Evolutionary conservation across 2,113 vertebrate species (phyloP).

Genomic region (Mungos mungo): DNA sequence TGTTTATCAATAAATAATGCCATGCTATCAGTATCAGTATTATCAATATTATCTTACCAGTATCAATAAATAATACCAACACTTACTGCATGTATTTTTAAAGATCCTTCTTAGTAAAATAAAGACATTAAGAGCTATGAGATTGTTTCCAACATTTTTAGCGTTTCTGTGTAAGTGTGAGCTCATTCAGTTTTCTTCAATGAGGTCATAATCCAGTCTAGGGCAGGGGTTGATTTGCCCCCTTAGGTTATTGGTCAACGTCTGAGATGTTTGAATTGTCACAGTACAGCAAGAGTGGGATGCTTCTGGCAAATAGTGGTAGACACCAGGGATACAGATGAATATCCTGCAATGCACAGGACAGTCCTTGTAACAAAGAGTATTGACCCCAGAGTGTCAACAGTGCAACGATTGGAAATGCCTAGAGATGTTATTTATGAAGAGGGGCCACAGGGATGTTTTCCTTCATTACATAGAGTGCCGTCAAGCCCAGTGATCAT

Average conservation of each 20-base stretch:
- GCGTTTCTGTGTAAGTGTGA: not conserved
- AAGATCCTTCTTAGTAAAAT: not conserved
- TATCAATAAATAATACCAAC: not conserved
- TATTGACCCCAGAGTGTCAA: not conserved
- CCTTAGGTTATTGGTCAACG: not conserved
- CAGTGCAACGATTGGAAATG: not conserved
- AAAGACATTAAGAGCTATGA: not conserved
- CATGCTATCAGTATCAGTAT: not conserved
- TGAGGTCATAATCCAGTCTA: not conserved
- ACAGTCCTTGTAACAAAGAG: fast-evolving
- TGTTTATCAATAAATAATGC: not conserved
- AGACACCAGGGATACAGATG: too few relatives aligned
- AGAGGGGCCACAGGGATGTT: not conserved
- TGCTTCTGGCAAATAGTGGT: not conserved
- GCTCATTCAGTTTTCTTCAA: not conserved
- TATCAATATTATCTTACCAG: not conserved
- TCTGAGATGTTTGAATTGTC: not conserved
- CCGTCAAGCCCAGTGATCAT: not conserved
- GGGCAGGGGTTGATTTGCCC: too few relatives aligned
- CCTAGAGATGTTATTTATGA: not conserved
- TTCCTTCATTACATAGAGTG: not conserved
- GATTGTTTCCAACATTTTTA: not conserved
- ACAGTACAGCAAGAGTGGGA: fast-evolving
- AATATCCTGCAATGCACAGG: fast-evolving
- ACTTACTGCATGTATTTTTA: not conserved